A percentile compares a stretch with the other conserved stretches of the same genome.
Evolutionary conservation across 2,113 vertebrate species (phyloP).

Genomic region (Cyanoramphus novaezelandiae): DNA sequence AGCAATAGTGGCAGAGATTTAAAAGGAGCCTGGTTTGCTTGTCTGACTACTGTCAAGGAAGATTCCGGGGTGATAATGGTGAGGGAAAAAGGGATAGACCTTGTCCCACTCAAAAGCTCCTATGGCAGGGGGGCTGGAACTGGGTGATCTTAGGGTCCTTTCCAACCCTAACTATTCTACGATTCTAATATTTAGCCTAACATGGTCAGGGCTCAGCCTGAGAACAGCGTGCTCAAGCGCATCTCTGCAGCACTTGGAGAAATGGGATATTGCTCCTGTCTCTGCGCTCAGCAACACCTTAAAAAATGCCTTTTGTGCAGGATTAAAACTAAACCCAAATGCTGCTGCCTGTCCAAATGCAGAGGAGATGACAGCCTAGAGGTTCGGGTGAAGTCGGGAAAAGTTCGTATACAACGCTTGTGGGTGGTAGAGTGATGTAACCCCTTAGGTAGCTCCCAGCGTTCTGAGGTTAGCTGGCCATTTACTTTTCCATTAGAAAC

Average conservation of each 20-base stretch:
- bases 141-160: neutral
- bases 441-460: constrained; percentile 9
- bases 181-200: neutral
- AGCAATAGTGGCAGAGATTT: neutral
- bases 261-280: neutral
- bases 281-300: neutral
- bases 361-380: constrained; percentile 24
- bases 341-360: neutral
- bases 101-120: neutral
- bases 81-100: neutral
- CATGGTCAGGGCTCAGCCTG: neutral
- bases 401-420: neutral
- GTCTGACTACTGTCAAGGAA: neutral
- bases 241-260: accelerated
- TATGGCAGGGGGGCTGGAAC: neutral
- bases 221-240: accelerated
- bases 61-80: neutral
- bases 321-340: constrained; percentile 25
- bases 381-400: constrained; percentile 2
- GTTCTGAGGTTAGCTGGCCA: neutral
- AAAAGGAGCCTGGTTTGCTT: neutral
- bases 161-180: neutral
- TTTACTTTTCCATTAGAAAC: constrained; percentile 39
- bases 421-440: constrained; percentile 55
- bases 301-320: neutral